Evolutionary conservation across 1,140 invertebrate genomes (phyloP).

Genomic region (Copidosoma floridanum): DNA sequence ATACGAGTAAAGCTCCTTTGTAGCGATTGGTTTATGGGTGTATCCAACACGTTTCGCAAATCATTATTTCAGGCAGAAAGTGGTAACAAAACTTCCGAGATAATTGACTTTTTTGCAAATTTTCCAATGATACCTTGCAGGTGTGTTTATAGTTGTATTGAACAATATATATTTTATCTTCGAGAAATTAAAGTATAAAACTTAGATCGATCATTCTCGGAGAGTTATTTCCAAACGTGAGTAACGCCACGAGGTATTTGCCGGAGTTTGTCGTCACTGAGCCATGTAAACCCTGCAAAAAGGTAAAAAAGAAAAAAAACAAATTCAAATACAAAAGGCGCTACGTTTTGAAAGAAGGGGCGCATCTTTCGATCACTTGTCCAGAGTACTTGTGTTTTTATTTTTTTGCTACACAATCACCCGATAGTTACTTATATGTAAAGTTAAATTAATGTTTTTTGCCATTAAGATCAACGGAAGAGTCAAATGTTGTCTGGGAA

Average conservation of each 20-base stretch:
- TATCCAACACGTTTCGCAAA: too few relatives aligned
- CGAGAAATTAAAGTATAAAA: too few relatives aligned
- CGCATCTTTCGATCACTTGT: slow-evolving; percentile 56
- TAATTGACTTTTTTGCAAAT: slow-evolving; percentile 39
- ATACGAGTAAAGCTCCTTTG: too few relatives aligned
- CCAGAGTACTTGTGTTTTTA: slow-evolving; percentile 53
- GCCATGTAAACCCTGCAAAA: slow-evolving; percentile 49
- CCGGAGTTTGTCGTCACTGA: slow-evolving; percentile 56
- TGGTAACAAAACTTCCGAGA: slow-evolving; percentile 17
- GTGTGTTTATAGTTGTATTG: slow-evolving; percentile 29
- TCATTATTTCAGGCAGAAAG: slow-evolving; percentile 21
- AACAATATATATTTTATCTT: neutral
- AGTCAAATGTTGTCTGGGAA: slow-evolving; percentile 55
- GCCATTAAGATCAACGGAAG: slow-evolving; percentile 43
- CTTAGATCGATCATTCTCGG: slow-evolving; percentile 48
- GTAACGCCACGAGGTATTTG: slow-evolving; percentile 51
- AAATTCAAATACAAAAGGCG: slow-evolving; percentile 56
- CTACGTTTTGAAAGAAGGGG: slow-evolving; percentile 54
- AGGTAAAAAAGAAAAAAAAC: slow-evolving; percentile 42
- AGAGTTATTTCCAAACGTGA: slow-evolving; percentile 51
- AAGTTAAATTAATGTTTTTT: slow-evolving; percentile 7
- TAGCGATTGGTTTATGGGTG: too few relatives aligned
- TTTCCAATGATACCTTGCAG: slow-evolving; percentile 46
- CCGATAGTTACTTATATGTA: too few relatives aligned
- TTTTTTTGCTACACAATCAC: too few relatives aligned